Evolutionary conservation across 2,888 invertebrate genomes (phyloP).

Genomic region (Aphodius sticticus): DNA sequence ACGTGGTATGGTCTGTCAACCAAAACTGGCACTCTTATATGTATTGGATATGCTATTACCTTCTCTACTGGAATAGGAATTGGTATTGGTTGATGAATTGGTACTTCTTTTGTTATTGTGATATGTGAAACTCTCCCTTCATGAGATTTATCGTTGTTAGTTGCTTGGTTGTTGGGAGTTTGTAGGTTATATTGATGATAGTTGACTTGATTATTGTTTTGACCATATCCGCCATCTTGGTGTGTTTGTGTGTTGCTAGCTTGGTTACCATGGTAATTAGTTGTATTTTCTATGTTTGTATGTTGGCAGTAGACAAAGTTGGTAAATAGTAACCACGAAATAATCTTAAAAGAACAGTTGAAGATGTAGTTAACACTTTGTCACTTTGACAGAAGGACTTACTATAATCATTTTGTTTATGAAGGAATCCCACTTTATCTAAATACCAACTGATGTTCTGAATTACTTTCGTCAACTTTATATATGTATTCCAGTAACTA

Average conservation of each 20-base stretch:
- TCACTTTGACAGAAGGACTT: no score
- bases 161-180: background rate
- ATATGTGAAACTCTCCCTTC: slow-evolving; percentile 62
- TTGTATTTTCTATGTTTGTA: background rate
- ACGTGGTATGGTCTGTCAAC: slow-evolving; percentile 59
- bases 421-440: background rate
- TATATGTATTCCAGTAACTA: background rate
- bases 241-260: no score
- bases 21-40: slow-evolving; percentile 41
- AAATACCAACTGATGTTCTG: background rate
- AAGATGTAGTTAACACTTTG: no score
- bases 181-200: background rate
- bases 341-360: background rate
- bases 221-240: no score
- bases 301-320: background rate
- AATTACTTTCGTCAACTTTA: background rate
- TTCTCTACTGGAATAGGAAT: slow-evolving; percentile 69
- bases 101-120: slow-evolving; percentile 69
- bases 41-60: slow-evolving; percentile 66
- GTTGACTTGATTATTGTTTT: background rate
- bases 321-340: background rate
- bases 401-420: background rate
- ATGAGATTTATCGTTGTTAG: slow-evolving; percentile 25
- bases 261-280: background rate
- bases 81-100: slow-evolving; percentile 60